Evolutionary conservation across 2,797 vertebrate species (phyloP), one percentile per base, ranked within the genome.

Genomic region (Sebastes jordani): DNA sequence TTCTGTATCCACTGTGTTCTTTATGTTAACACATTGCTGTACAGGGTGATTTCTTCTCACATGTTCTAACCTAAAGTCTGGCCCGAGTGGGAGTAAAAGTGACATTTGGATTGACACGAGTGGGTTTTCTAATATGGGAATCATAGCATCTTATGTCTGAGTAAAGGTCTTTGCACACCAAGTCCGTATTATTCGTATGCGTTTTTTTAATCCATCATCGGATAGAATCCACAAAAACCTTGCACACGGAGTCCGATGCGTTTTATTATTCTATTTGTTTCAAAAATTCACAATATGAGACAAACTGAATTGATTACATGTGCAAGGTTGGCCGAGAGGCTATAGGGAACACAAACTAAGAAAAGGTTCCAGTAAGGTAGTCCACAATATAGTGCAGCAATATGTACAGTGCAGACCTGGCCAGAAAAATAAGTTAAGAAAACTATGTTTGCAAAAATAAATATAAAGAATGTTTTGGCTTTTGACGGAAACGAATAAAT

Each of bases 161-260:
- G 18, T 52, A 52, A 52, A 52, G 18, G 4, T 2, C 18, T 20
- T 52, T 52, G 4, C 18, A 52, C 46, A 52, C 18, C 46, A 52
- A 52, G 18, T 52, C 46, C 0, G 18, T 9, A 52, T 52, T 52
- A 0, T 52, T 52, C 46, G 3, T 52, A 52, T 9, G 46, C 0
- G 18, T 52, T 52, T 52, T 20, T 49, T 52, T 52, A 52, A 8
- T 49, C 42, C 16, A 49, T 49, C 42, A 49, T 20, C 16, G 1
- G 42, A 49, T 49, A 2, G 4, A 52, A 52, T 20, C 18, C 18
- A n/a, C 18, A 52, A n/a, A 52, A 52, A 52, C 46, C 18, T 20
- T 20, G 18, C 18, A 20, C 46, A 20, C 4, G 3, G 7, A 49
- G 18, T 8, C 18, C 46, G 46, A 9, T 49, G 46, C 2, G 0